phyloP scores from a whole-genome alignment of 2,797 vertebrate species.

The Nyctibius grandis region DNA sequence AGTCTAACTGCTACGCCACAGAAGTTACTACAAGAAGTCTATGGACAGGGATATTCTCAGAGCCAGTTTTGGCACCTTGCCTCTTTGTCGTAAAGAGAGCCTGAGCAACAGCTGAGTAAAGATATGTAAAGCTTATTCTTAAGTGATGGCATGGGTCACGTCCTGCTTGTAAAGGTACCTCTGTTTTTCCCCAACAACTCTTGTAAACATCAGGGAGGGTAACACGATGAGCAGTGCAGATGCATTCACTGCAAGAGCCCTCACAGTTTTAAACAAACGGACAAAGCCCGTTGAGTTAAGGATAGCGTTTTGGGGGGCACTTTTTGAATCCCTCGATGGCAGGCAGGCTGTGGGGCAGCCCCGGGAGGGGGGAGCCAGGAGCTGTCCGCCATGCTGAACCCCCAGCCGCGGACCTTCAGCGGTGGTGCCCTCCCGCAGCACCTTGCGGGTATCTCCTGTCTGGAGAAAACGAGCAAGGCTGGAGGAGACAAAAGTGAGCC shows the following conservation, averaged over 20 bases:
- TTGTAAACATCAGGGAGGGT: background rate
- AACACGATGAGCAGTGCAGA: background rate
- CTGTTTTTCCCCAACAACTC: background rate
- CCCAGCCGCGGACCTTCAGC: too few species aligned
- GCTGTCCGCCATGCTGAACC: background rate
- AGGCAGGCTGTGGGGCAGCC: background rate
- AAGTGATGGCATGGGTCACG: background rate
- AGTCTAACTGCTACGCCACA: background rate
- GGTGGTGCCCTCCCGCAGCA: too few species aligned
- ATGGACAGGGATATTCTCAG: background rate
- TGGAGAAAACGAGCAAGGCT: background rate
- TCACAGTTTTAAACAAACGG: background rate
- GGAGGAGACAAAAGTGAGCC: background rate
- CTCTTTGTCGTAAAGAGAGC: background rate
- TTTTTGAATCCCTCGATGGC: background rate
- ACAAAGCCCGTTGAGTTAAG: background rate
- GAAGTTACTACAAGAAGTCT: background rate
- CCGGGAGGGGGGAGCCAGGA: background rate
- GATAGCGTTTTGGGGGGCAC: background rate
- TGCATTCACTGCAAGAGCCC: background rate
- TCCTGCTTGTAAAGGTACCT: background rate
- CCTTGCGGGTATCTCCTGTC: too few species aligned
- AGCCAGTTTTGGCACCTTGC: background rate
- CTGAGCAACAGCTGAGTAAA: background rate
- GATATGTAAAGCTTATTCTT: background rate